Base-by-base conservation (phyloP, 2,888 invertebrate species). In the Platycnemis pennipes region DNA sequence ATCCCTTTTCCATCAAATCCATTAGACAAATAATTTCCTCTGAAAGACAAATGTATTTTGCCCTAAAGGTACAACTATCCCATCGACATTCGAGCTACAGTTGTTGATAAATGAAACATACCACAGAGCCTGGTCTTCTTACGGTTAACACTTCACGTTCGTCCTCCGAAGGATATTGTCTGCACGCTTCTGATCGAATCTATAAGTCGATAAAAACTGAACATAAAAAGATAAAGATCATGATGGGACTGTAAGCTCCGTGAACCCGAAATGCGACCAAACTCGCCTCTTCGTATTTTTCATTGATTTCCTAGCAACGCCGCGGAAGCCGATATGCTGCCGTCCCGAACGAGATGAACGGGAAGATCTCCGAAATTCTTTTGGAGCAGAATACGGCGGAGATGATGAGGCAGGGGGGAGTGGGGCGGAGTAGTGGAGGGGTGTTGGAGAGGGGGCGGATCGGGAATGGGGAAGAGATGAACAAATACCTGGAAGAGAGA, bases 401-500 rank as follows among this genome's bases (percentile, higher is more conserved):
- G 5, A 7, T 0, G 69, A 7, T 7, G 31, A 13, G 13, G 77
- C 63, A 63, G 16, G 37, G 77, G 77, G 63, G 63, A n/a, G 77
- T 13, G 37, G 77, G 77, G 22, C 26, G 1, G 37, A 77, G 37
- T n/a, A 37, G 77, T 0, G 77, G 37, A 31, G 77, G 77, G 77
- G 11, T 26, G 63, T 31, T 5, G 69, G 69, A 31, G 13, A 22
- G 69, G 69, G n/a, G 0, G 63, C 26, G 8, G 63, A 63, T 63
- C n/a, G 63, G 63, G n/a, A 63, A 63, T 63, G 63, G 63, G n/a
- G 63, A 63, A 63, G 63, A 63, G 63, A 63, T 26, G 37, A 77
- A 16, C 37, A 77, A 77, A 77, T 16, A 77, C 77, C 77, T 77
- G 16, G 77, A 16, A 63, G 5, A 77, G 77, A 37, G 77, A 2